Evolutionary conservation across 2,113 vertebrate genomes (phyloP).

Genomic region (Shinisaurus crocodilurus): DNA sequence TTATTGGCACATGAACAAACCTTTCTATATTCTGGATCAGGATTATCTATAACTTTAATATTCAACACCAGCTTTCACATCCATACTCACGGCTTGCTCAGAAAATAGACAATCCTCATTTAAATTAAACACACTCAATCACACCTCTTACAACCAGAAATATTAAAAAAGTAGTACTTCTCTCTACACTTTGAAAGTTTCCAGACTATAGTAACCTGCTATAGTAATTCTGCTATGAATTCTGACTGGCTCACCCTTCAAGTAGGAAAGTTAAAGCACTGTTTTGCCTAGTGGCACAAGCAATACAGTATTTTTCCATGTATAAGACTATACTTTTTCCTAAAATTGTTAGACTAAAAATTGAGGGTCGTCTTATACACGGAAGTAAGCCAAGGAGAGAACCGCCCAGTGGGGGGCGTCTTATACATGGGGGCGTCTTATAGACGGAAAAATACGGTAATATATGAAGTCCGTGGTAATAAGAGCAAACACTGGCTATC

Average conservation of each 20-base stretch:
- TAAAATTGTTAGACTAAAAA: no score
- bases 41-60: not conserved
- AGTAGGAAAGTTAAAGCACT: not conserved
- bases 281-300: not conserved
- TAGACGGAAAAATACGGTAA: no score
- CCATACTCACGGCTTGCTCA: not conserved
- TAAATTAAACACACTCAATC: not conserved
- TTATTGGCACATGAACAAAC: not conserved
- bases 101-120: not conserved
- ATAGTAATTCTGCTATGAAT: not conserved
- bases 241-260: not conserved
- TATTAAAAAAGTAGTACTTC: not conserved
- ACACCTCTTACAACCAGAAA: not conserved
- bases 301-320: no score
- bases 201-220: not conserved
- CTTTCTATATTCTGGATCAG: not conserved
- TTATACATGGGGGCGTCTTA: no score
- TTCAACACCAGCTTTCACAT: not conserved
- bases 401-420: no score
- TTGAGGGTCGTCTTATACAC: no score
- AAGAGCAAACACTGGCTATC: not conserved
- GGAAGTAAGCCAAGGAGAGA: no score
- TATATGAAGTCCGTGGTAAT: not conserved
- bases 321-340: no score
- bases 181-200: not conserved